A percentile compares a stretch with the other conserved stretches of the same genome.
phyloP scores from a whole-genome alignment of 2,888 invertebrate genomes.

The Ophraella communa region DNA sequence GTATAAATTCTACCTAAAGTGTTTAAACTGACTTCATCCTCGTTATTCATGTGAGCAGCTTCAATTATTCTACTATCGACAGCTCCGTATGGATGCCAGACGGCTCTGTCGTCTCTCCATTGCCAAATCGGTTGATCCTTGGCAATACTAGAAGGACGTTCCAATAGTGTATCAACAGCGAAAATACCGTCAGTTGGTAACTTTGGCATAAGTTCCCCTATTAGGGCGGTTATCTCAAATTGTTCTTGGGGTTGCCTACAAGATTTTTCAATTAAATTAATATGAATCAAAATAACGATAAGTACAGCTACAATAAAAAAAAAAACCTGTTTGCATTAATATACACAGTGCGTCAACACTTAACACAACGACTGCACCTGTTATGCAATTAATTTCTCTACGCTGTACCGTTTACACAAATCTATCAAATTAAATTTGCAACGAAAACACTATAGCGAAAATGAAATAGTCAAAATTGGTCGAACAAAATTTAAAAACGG shows the following conservation, averaged over 20 bases:
- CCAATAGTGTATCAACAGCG: constrained; percentile 87
- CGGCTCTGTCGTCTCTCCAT: constrained; percentile 93
- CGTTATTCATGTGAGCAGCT: constrained; percentile 91
- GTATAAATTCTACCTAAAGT: constrained; percentile 94
- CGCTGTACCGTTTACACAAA: constrained; percentile 26
- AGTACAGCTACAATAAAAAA: background rate
- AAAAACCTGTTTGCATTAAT: constrained; percentile 44
- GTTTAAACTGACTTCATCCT: constrained; percentile 93
- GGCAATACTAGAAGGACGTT: constrained; percentile 72
- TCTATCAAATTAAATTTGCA: constrained; percentile 16
- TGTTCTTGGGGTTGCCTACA: constrained; percentile 82
- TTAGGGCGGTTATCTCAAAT: constrained; percentile 95
- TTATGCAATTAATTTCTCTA: constrained; percentile 37
- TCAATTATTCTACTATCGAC: constrained; percentile 95
- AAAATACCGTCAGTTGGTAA: constrained; percentile 95
- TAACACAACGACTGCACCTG: constrained; percentile 46
- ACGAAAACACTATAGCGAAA: background rate
- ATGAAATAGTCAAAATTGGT: background rate
- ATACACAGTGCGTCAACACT: constrained; percentile 48
- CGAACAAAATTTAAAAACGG: background rate
- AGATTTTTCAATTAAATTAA: constrained; percentile 16
- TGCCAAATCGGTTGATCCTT: constrained; percentile 91
- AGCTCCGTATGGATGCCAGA: constrained; percentile 92
- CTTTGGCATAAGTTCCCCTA: constrained; percentile 96
- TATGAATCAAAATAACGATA: too few relatives aligned